Percentiles rank a stretch among this genome's conserved stretches.
These are phyloP conservation scores for Eristalis pertinax DNA, from an alignment of 2,888 invertebrate species.

Conservation along the genomic window DNA sequence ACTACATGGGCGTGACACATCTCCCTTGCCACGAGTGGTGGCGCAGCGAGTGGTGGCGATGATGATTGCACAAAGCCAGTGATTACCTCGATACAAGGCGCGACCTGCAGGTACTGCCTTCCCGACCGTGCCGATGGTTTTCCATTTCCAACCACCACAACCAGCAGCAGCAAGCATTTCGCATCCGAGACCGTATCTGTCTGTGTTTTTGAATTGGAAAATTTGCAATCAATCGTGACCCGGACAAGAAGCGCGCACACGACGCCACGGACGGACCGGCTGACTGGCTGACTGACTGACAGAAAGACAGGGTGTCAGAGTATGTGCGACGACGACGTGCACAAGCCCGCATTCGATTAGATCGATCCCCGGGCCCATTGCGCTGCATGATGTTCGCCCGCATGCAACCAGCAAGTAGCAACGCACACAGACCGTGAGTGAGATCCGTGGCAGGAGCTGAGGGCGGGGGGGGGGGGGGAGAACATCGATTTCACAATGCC, in stretches of 20 bases:
- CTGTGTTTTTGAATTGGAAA: conserved; percentile 57
- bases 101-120: neutral
- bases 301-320: neutral
- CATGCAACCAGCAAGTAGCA: conserved; percentile 27
- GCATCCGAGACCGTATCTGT: conserved; percentile 3
- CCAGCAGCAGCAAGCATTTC: neutral
- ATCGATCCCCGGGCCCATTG: neutral
- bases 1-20: conserved; percentile 52
- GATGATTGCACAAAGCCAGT: conserved; percentile 54
- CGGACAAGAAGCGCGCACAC: conserved; percentile 26
- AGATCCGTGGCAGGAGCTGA: too few relatives aligned
- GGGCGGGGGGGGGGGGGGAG: neutral
- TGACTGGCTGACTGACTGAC: neutral
- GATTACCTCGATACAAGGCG: conserved; percentile 19
- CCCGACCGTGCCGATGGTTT: neutral
- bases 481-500: conserved; percentile 70
- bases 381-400: conserved; percentile 19
- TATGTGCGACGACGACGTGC: neutral
- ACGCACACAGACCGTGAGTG: neutral
- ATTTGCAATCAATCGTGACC: conserved; percentile 71
- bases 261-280: neutral
- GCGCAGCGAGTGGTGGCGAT: neutral
- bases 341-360: conserved; percentile 45
- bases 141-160: too few relatives aligned
- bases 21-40: neutral